Evolutionary conservation across 2,888 invertebrate species (phyloP).

Genomic region (Busseola fusca): DNA sequence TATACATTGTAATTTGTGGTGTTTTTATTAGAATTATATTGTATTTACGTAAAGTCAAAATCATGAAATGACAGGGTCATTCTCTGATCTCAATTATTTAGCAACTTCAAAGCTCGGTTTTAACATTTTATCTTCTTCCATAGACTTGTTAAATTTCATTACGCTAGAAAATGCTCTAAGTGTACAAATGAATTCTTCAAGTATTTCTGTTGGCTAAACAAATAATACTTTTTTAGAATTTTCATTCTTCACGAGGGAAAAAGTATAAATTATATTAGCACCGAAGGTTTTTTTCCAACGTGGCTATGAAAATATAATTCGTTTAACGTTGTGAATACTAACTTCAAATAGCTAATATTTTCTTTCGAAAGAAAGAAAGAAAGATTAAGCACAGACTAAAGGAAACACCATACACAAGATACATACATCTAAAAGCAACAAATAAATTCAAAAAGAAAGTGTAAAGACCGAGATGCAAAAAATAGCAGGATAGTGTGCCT

Average conservation of each 20-base stretch:
- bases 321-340: constrained; percentile 58
- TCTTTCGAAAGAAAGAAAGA: constrained; percentile 6
- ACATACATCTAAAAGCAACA: too few relatives aligned
- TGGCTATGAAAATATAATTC: constrained; percentile 56
- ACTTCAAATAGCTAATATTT: constrained; percentile 51
- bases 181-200: constrained; percentile 51
- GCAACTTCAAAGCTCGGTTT: neutral
- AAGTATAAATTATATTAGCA: constrained; percentile 51
- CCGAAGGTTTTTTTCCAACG: constrained; percentile 47
- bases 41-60: neutral
- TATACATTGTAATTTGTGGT: constrained; percentile 36
- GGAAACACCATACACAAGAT: too few relatives aligned
- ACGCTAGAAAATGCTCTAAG: constrained; percentile 29
- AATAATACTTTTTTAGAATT: constrained; percentile 51
- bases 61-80: neutral
- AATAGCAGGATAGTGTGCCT: too few relatives aligned
- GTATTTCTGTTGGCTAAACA: constrained; percentile 53
- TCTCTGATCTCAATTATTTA: constrained; percentile 4
- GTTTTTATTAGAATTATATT: constrained; percentile 37
- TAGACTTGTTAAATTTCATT: constrained; percentile 38
- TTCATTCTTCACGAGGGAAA: constrained; percentile 48
- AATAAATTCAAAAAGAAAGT: too few relatives aligned
- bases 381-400: too few relatives aligned
- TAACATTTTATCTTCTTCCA: constrained; percentile 13
- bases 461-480: too few relatives aligned